Evolutionary conservation across 2,888 invertebrate species (phyloP).

Genomic region (Dorcus hopei): DNA sequence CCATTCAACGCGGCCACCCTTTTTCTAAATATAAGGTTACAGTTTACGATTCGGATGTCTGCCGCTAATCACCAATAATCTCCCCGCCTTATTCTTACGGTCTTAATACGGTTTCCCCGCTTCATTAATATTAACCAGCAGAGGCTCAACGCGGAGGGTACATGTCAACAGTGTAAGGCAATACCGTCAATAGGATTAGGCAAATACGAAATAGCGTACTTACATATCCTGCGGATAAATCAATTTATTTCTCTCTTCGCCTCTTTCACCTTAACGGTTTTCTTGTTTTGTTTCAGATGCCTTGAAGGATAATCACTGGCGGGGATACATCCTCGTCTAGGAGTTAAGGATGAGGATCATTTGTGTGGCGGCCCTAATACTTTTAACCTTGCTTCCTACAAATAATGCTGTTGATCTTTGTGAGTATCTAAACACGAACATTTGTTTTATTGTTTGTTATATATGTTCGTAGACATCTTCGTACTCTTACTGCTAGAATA

Average conservation of each 20-base stretch:
- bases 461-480: no score
- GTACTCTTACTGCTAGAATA: no score
- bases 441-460: not conserved
- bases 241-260: conserved; percentile 26
- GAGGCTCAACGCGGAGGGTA: conserved; percentile 28
- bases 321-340: conserved; percentile 35
- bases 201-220: conserved; percentile 36
- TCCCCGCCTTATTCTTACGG: conserved; percentile 32
- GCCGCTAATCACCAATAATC: conserved; percentile 43
- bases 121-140: conserved; percentile 44
- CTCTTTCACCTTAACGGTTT: not conserved
- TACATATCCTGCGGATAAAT: conserved; percentile 37
- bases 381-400: conserved; percentile 28
- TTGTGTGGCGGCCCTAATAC: conserved; percentile 27
- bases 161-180: conserved; percentile 41
- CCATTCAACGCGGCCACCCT: no score
- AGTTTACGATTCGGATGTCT: conserved; percentile 34
- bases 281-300: conserved; percentile 37
- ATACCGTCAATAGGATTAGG: conserved; percentile 41
- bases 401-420: conserved; percentile 41
- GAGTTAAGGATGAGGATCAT: conserved; percentile 34
- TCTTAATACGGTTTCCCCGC: conserved; percentile 35
- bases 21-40: conserved; percentile 23
- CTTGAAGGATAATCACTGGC: conserved; percentile 30
- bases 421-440: conserved; percentile 34